Percentiles rank a stretch among this genome's conserved stretches.
Conservation (phyloP, 2,888 invertebrate genomes). For the Tromatobia lineatoria region DNA sequence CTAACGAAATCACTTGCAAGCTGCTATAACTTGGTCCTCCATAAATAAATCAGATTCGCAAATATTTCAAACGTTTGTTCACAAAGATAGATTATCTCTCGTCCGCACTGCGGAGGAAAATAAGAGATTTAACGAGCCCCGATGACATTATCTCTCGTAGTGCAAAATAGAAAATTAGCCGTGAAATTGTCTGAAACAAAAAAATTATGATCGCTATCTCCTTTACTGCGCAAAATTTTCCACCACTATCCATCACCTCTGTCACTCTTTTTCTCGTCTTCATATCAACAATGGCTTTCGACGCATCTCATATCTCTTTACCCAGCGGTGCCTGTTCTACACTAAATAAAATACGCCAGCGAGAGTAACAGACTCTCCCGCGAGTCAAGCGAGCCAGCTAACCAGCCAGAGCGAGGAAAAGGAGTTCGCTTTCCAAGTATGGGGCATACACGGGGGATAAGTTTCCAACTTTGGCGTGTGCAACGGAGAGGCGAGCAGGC, state of each 20-base stretch:
- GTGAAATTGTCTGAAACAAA: conserved; percentile 51
- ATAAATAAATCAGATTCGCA: too few species aligned
- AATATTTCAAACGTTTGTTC: too few species aligned
- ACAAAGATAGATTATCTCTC: conserved; percentile 1
- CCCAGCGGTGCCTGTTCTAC: conserved; percentile 47
- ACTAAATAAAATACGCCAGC: conserved; percentile 78
- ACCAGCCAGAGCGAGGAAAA: conserved; percentile 48
- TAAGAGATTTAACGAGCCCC: conserved; percentile 63
- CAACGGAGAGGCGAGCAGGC: conserved; percentile 42
- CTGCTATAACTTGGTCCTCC: too few species aligned
- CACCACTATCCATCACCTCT: conserved; percentile 1
- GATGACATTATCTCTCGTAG: conserved; percentile 49
- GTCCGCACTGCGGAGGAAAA: conserved; percentile 37
- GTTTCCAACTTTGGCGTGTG: conserved; percentile 76
- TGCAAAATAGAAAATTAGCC: conserved; percentile 21
- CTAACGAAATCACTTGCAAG: too few species aligned
- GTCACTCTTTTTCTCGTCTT: conserved; percentile 18
- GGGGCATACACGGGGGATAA: conserved; percentile 73
- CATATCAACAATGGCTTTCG: conserved; percentile 13
- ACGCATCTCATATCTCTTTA: conserved; percentile 52
- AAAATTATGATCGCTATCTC: conserved; percentile 23
- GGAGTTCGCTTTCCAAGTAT: conserved; percentile 61
- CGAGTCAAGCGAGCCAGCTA: conserved; percentile 19
- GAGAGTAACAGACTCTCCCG: conserved; percentile 72
- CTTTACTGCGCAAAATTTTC: conserved; percentile 33